phyloP scores from a whole-genome alignment of 1,140 invertebrate genomes.

The Zelostemma sp. region DNA sequence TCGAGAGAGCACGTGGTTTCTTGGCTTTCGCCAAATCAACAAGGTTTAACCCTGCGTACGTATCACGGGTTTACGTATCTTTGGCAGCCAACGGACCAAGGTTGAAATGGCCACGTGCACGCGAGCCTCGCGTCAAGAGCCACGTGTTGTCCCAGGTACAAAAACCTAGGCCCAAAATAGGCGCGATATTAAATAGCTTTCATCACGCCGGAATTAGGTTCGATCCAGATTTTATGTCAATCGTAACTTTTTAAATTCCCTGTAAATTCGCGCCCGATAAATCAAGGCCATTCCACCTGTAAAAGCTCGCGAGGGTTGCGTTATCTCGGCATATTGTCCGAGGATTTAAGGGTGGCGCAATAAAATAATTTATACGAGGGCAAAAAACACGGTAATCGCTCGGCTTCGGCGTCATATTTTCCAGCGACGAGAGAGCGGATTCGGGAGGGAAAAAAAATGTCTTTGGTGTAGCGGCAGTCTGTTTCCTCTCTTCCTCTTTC shows the following conservation, averaged over 20 bases:
- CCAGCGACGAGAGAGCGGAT: constrained; percentile 36
- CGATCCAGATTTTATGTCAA: too few species aligned
- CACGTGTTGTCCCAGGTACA: constrained; percentile 52
- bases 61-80: constrained; percentile 60
- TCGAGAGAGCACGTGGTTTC: constrained; percentile 45
- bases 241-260: too few species aligned
- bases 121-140: constrained; percentile 41
- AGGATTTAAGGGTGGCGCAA: constrained; percentile 38
- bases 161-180: too few species aligned
- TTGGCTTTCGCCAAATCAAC: constrained; percentile 60
- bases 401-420: constrained; percentile 49
- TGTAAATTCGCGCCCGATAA: too few species aligned
- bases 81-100: constrained; percentile 56
- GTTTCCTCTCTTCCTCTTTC: constrained; percentile 29
- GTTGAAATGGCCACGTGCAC: constrained; percentile 56
- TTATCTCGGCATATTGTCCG: constrained; percentile 26
- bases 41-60: constrained; percentile 49
- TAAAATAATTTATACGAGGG: constrained; percentile 41
- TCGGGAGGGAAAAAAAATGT: constrained; percentile 40
- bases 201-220: too few species aligned
- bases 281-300: not conserved
- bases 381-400: constrained; percentile 45
- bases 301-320: not conserved
- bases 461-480: constrained; percentile 45
- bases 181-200: too few species aligned